Percentiles rank a stretch among this genome's conserved stretches.
These are phyloP conservation scores for Pseudomugil tenellus DNA, from an alignment of 2,797 vertebrate genomes.

Conservation along the genomic window DNA sequence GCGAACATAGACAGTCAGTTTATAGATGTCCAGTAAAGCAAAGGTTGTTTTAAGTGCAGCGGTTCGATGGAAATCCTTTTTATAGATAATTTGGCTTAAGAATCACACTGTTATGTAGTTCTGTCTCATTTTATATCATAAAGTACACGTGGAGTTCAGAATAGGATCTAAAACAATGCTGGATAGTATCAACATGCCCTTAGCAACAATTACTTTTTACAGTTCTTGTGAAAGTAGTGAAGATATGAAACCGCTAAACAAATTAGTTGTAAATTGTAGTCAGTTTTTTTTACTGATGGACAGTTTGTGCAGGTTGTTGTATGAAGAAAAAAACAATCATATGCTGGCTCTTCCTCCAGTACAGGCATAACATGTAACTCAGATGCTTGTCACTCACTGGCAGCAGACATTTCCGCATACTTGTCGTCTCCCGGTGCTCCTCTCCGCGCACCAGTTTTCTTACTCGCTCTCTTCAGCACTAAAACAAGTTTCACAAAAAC, in stretches of 20 bases:
- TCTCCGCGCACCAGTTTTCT: conserved; percentile 90
- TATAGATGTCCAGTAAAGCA: neutral
- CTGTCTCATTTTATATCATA: neutral
- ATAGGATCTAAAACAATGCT: neutral
- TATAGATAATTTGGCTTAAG: neutral
- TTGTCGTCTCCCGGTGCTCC: conserved; percentile 92
- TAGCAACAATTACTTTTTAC: neutral
- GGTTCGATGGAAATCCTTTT: neutral
- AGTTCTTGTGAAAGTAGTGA: neutral
- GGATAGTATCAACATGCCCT: neutral
- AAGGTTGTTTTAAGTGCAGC: neutral
- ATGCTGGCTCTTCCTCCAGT: neutral
- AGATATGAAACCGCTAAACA: neutral
- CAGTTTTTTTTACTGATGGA: neutral
- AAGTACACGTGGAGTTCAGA: neutral
- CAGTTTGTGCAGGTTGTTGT: neutral
- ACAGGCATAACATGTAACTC: neutral
- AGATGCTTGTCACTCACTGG: conserved; percentile 83
- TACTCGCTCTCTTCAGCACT: conserved; percentile 96
- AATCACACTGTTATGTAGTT: neutral
- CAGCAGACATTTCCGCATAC: conserved; percentile 91
- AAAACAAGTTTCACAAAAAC: conserved; percentile 18
- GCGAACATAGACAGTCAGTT: neutral
- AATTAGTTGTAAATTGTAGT: neutral
- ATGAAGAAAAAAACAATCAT: neutral